Base-by-base conservation (phyloP, 2,797 vertebrate genomes). In the Sandelia bainsii region DNA sequence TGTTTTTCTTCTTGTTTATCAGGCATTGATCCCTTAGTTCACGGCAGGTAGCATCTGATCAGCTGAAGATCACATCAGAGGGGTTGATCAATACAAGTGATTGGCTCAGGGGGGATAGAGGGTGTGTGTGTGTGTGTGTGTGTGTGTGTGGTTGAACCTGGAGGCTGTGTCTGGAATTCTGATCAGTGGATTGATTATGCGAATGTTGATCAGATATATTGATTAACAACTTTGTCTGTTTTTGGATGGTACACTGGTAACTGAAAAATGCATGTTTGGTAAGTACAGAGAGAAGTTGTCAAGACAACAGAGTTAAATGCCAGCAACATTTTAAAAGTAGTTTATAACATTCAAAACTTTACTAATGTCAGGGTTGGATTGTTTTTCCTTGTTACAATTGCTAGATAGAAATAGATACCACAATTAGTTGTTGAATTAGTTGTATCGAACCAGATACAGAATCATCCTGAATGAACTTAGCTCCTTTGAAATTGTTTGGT, bases 1-100 rank as follows among this genome's bases (percentile, higher is more conserved):
- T 93, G 91, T 93, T 93, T 92, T 93, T 93, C 85, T 91, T 91
- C 87, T 92, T 87, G 86, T 93, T 91, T 91, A 92, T 92, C 92
- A 92, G 89, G 37, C 89, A 94, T 94, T 89, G 91, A 94, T 93
- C 84, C 75, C 23, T 39, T 71, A 80, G 89, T 92, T 91, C 89
- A 91, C 82, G 73, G 86, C 88, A 91, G 89, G 89, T 91, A 93
- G 90, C 89, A 90, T 93, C 86, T 93, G 93, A 94, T 93, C 92
- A 93, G 89, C 80, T 89, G 82, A 87, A 89, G 89, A 93, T 93
- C 91, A 90, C 92, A 92, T 91, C 85, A 92, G 89, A 81, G 77
- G 66, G 77, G 76, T 58, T 91, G 93, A 93, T 93, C 92, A 87
- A 93, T 93, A 89, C 71, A 74, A 84, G 81, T 87, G 89, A 92